phyloP scores from a whole-genome alignment of 2,113 vertebrate genomes.

The Engraulis encrasicolus region DNA sequence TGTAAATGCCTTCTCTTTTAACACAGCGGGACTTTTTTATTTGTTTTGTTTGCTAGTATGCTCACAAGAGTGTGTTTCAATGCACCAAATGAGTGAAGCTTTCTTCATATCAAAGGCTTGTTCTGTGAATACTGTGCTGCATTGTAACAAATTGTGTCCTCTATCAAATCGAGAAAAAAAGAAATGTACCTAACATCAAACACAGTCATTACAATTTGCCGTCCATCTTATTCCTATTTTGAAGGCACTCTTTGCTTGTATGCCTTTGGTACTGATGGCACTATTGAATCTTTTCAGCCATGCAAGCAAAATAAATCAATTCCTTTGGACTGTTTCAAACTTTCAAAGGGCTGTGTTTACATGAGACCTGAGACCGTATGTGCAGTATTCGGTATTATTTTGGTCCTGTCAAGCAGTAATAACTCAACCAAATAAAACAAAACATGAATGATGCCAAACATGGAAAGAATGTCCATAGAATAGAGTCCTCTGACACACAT shows the following conservation, averaged over 20 bases:
- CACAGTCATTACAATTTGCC: background rate
- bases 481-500: background rate
- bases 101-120: background rate
- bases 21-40: background rate
- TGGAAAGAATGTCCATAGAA: background rate
- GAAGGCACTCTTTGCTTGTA: background rate
- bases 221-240: background rate
- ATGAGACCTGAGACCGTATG: background rate
- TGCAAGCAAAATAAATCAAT: background rate
- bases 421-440: background rate
- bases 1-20: background rate
- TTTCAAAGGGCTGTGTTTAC: background rate
- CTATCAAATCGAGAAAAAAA: background rate
- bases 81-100: background rate
- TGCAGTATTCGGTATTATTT: background rate
- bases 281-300: background rate
- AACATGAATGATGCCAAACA: background rate
- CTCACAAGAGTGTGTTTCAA: background rate
- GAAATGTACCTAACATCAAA: background rate
- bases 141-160: background rate
- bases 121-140: background rate
- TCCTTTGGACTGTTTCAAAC: background rate
- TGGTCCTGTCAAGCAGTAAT: background rate
- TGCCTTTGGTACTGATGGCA: background rate
- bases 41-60: no score